phyloP scores from a whole-genome alignment of 2,113 vertebrate species.

The Menidia beryllina region DNA sequence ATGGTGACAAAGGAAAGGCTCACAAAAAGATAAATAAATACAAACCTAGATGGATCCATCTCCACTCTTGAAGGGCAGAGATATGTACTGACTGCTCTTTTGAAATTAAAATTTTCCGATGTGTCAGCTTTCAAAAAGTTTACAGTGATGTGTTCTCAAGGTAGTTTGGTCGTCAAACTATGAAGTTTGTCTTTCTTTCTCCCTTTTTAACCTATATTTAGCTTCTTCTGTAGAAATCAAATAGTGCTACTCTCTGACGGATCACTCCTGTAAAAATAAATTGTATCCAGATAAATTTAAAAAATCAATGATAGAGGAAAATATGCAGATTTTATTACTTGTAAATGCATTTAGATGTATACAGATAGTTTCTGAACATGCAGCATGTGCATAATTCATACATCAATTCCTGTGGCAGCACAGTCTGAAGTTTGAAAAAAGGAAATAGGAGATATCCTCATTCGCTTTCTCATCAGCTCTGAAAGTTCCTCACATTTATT shows the following conservation, averaged over 20 bases:
- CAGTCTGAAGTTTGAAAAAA: too few species aligned
- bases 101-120: conserved; percentile 61
- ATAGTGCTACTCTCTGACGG: conserved; percentile 13
- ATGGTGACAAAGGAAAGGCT: conserved; percentile 32
- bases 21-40: background rate
- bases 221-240: conserved; percentile 39
- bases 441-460: background rate
- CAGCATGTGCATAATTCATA: too few species aligned
- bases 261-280: conserved; percentile 3
- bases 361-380: too few species aligned
- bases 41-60: conserved; percentile 27
- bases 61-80: conserved; percentile 16
- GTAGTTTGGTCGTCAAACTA: conserved; percentile 47
- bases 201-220: conserved; percentile 21
- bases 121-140: conserved; percentile 44
- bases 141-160: conserved; percentile 22
- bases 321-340: too few species aligned
- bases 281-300: background rate
- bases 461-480: background rate
- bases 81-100: conserved; percentile 60
- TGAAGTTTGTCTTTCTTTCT: background rate
- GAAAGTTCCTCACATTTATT: background rate
- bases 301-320: too few species aligned
- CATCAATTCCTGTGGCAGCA: too few species aligned
- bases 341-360: too few species aligned